Conservation (phyloP, 2,797 vertebrate genomes). For the Amniataba percoides region DNA sequence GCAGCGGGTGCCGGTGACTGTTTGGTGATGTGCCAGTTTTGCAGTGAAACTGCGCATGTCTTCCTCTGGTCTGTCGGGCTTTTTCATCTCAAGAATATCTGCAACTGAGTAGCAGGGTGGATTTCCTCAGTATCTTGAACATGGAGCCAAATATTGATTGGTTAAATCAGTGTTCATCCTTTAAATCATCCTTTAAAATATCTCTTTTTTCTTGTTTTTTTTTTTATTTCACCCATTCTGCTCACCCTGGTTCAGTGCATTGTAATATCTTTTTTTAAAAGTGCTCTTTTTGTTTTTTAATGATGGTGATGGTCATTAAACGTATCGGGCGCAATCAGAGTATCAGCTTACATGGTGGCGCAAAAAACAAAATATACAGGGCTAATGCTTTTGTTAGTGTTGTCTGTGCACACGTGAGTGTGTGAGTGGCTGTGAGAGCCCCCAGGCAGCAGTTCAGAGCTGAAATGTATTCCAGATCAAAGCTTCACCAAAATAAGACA, state of each 20-base stretch:
- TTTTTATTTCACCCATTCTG: not conserved
- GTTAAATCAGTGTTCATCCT: slow-evolving; percentile 56
- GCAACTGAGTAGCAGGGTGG: not conserved
- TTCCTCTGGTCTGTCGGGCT: slow-evolving; percentile 29
- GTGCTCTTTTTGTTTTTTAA: not conserved
- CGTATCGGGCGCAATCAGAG: not conserved
- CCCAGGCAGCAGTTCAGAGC: slow-evolving; percentile 69
- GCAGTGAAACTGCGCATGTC: slow-evolving; percentile 20
- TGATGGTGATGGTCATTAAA: slow-evolving; percentile 3
- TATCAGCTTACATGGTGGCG: not conserved
- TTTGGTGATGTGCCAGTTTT: slow-evolving; percentile 56
- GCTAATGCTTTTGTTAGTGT: slow-evolving; percentile 28
- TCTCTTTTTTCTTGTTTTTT: not conserved
- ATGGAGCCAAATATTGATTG: slow-evolving; percentile 58
- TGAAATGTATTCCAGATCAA: slow-evolving; percentile 77
- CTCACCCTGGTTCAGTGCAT: slow-evolving; percentile 7
- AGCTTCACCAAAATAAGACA: slow-evolving; percentile 66
- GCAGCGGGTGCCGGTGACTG: slow-evolving; percentile 21
- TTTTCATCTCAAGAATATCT: slow-evolving; percentile 51
- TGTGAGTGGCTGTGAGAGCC: slow-evolving; percentile 37
- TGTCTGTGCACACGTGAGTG: slow-evolving; percentile 3
- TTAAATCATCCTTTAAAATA: slow-evolving; percentile 48
- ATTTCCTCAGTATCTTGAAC: slow-evolving; percentile 37
- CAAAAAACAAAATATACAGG: slow-evolving; percentile 1
- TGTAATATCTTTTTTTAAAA: slow-evolving; percentile 17